Conservation (phyloP, 2,888 invertebrate genomes). For the Hetaerina titia region DNA sequence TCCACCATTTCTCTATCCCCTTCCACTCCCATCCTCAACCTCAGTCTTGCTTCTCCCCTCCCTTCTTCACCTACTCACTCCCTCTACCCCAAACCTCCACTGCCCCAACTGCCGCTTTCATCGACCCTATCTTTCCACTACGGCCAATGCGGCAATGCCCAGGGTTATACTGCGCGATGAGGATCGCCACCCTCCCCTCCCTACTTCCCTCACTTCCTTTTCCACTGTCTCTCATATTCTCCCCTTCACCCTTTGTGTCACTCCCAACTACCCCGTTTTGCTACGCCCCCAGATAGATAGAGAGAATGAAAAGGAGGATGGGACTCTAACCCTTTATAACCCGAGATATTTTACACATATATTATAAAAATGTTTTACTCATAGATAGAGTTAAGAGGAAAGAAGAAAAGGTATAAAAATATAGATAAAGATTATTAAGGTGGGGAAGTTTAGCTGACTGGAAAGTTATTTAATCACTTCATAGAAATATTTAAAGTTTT, state of each 20-base stretch:
- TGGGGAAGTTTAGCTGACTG: too few relatives aligned
- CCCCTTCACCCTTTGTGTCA: not conserved
- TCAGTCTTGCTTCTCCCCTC: not conserved
- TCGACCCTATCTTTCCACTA: constrained; percentile 57
- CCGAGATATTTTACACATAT: not conserved
- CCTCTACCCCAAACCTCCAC: not conserved
- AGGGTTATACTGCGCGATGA: constrained; percentile 60
- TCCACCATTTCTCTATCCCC: not conserved
- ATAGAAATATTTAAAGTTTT: too few relatives aligned
- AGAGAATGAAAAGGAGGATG: not conserved
- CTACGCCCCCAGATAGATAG: not conserved
- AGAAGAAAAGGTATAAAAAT: too few relatives aligned
- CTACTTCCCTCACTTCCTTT: constrained; percentile 41
- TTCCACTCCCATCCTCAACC: not conserved
- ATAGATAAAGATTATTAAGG: too few relatives aligned
- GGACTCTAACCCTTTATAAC: not conserved
- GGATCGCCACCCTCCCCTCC: constrained; percentile 55
- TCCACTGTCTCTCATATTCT: not conserved
- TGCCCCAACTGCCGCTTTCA: constrained; percentile 28
- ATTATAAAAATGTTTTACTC: not conserved
- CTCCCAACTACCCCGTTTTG: not conserved
- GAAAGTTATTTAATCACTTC: too few relatives aligned
- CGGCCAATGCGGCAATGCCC: constrained; percentile 67
- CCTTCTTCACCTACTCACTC: not conserved
- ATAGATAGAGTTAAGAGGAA: too few relatives aligned